Evolutionary conservation across 2,888 invertebrate genomes (phyloP).

Genomic region (Bellardia pandia): DNA sequence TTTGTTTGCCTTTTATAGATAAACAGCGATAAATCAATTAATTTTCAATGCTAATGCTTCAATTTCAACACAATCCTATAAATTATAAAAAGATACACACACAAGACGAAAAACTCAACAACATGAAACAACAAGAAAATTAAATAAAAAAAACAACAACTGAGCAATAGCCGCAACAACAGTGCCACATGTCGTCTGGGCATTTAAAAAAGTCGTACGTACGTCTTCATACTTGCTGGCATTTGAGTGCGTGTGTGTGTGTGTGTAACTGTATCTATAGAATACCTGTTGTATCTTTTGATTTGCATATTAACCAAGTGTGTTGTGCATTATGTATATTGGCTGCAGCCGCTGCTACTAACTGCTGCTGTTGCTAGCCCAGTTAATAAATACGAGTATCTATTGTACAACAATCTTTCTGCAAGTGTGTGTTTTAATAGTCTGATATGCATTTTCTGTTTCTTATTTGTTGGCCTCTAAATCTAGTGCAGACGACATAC

Average conservation of each 20-base stretch:
- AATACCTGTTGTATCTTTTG: slow-evolving; percentile 41
- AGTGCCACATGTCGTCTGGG: slow-evolving; percentile 15
- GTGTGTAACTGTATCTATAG: not conserved
- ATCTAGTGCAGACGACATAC: not conserved
- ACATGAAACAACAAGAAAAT: slow-evolving; percentile 10
- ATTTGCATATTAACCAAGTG: slow-evolving; percentile 55
- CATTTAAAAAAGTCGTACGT: not conserved
- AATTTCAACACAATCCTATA: slow-evolving; percentile 60
- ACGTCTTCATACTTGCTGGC: not conserved
- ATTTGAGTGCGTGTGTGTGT: not conserved
- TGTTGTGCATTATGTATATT: not conserved
- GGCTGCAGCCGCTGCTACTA: not conserved
- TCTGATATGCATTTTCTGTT: slow-evolving; percentile 3
- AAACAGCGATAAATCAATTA: slow-evolving; percentile 73
- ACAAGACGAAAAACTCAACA: not conserved
- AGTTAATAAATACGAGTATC: slow-evolving; percentile 24
- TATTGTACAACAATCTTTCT: slow-evolving; percentile 13
- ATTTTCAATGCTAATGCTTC: slow-evolving; percentile 67
- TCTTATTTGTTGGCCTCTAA: slow-evolving; percentile 9
- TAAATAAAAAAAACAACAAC: slow-evolving; percentile 22
- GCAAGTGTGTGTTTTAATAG: not conserved
- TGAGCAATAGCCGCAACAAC: not conserved
- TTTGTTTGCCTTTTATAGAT: slow-evolving; percentile 33
- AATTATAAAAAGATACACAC: slow-evolving; percentile 2
- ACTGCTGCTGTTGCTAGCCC: slow-evolving; percentile 11